A percentile compares a stretch with the other conserved stretches of the same genome.
Conservation (phyloP, 2,888 invertebrate genomes). For the Reticulitermes lucifugus region DNA sequence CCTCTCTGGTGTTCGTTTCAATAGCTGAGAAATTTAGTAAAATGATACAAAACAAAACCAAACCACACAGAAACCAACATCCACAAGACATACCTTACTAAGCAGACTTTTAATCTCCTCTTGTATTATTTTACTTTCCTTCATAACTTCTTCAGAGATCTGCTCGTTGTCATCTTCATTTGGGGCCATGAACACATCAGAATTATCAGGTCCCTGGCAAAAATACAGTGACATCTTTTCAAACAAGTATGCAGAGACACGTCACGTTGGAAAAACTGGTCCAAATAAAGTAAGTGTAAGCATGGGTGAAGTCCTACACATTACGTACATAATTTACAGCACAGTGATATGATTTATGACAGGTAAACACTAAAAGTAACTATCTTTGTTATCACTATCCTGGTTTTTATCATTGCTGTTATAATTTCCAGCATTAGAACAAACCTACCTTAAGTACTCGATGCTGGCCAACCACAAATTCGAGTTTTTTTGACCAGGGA, state of each 20-base stretch:
- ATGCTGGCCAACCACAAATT: slow-evolving; percentile 90
- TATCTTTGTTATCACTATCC: no score
- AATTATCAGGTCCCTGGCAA: slow-evolving; percentile 78
- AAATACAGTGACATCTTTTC: slow-evolving; percentile 24
- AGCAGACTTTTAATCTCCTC: slow-evolving; percentile 76
- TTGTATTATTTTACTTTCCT: slow-evolving; percentile 71
- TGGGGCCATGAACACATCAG: slow-evolving; percentile 76
- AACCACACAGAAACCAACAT: background rate
- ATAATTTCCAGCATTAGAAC: background rate
- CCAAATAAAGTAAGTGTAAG: no score
- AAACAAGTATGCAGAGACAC: no score
- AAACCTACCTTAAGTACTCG: slow-evolving; percentile 75
- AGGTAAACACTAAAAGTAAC: no score
- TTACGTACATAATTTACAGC: no score
- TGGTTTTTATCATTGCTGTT: no score
- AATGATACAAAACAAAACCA: background rate
- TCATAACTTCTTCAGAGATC: slow-evolving; percentile 72
- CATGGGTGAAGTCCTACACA: no score
- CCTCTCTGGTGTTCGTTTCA: background rate
- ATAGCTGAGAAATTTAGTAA: background rate
- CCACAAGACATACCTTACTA: slow-evolving; percentile 70
- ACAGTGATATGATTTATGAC: no score
- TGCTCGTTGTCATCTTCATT: slow-evolving; percentile 59
- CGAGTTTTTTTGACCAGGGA: slow-evolving; percentile 91
- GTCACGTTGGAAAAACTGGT: no score